Evolutionary conservation across 2,797 vertebrate species (phyloP), one percentile per base, ranked within the genome.

Genomic region (Gallinago solitaria): DNA sequence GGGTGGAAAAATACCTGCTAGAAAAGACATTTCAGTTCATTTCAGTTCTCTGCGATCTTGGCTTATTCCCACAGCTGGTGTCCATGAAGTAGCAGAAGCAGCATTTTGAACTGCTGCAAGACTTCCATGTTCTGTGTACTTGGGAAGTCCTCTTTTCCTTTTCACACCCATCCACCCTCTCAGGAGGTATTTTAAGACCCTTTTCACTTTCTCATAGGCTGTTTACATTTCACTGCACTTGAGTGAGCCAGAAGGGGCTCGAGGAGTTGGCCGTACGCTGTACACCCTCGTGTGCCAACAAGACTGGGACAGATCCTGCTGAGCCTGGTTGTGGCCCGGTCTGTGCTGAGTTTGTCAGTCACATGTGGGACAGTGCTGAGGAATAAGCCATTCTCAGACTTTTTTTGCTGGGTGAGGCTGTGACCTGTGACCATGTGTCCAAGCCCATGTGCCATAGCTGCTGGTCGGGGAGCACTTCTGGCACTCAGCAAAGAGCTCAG

Each of bases 391-490:
- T 9, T 19, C 76, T 80, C 19, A 27, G 59, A 19, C 16, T 13
- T 27, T 54, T 86, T 78, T 39, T 47, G 24, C 17, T 48, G 35
- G 63, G 19, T 50, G 56, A 45, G 47, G 32, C 45, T 71, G 79
- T 57, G 27, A 43, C 57, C 39, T 39, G 39, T 39, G 65, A 25
- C 43, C 28, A 0, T 25, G 51, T 43, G 23, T 41, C 60, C 8
- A 8, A 41, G 32, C 20, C 12, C 64, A 16, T 47, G 30, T 63
- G 43, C 86, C 0, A 0, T 12, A 25, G 48, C 48, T 67, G 30
- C 53, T 83, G 1, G 20, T 13, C 4, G 43, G 12, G 64, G 60
- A 57, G 64, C 5, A 0, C 50, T 16, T 7, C 21, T 2, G 16
- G 25, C 41, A 8, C 43, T 59, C 39, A 15, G 50, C 4, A 12